phyloP scores from a whole-genome alignment of 2,797 vertebrate genomes.

The Ispidina picta region DNA sequence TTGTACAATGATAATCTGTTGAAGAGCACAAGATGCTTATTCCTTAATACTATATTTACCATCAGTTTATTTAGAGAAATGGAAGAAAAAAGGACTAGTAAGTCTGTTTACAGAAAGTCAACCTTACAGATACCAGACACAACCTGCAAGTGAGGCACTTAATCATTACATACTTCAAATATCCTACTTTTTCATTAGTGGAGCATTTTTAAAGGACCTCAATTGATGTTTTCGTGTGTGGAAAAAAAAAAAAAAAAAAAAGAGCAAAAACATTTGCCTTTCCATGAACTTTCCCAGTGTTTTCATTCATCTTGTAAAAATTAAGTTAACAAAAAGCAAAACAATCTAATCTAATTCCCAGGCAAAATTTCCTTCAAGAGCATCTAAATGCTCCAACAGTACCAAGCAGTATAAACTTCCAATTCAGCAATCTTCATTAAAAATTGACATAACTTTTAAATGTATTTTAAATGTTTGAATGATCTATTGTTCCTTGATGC shows the following conservation, averaged over 20 bases:
- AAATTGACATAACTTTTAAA: background rate
- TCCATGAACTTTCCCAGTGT: background rate
- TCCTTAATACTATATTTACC: background rate
- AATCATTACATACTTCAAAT: background rate
- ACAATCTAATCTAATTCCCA: background rate
- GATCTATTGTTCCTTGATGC: background rate
- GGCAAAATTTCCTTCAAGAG: background rate
- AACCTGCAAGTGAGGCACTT: background rate
- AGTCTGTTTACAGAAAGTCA: background rate
- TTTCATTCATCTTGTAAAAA: background rate
- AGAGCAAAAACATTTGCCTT: background rate
- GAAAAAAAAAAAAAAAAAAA: background rate
- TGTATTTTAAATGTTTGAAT: background rate
- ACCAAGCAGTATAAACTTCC: background rate
- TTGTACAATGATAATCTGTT: background rate
- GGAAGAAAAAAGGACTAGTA: background rate
- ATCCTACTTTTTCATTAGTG: background rate
- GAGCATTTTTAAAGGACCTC: background rate
- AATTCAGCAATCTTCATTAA: background rate
- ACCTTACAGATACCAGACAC: background rate
- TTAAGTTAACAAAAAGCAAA: background rate
- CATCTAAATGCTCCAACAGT: background rate
- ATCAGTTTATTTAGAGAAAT: background rate
- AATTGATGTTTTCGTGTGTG: fast-evolving
- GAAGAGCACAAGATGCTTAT: background rate